Base-by-base conservation (phyloP, 1,140 invertebrate species). In the Drosophila bocki region DNA sequence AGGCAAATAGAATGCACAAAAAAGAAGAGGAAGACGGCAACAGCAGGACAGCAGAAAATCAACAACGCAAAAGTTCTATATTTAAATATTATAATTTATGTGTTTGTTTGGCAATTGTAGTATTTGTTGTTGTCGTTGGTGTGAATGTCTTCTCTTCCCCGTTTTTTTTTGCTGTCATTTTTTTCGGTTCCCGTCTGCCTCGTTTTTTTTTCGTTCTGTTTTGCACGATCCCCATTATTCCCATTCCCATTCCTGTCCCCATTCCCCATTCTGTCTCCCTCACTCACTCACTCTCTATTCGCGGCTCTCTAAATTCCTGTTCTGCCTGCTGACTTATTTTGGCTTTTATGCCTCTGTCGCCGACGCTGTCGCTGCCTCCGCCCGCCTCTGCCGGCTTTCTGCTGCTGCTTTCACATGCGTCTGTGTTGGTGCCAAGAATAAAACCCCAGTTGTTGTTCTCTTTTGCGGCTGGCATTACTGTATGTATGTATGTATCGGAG, bases 51-150 rank as follows among this genome's bases (percentile, higher is more conserved):
- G 51, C 53, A 32, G 19, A 44, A 56, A 71, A 54, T 42, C 84
- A 80, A 88, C 84, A 88, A 84, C 85, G 86, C 81, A 88, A 88
- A 88, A 90, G 84, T 90, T 88, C 84, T 88, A 88, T 90, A 88
- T 88, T 88, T 88, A 88, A 87, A 87, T 87, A 87, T 88, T 88
- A 87, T 88, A 87, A 87, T 87, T 87, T 87, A 87, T 87, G 85
- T 88, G 80, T 84, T 87, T 87, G 84, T 87, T 87, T 87, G 85
- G 84, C 75, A 83, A 87, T 82, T 79, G 78, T 79, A 75, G 58
- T 75, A 58, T 71, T 59, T 71, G 65, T 72, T 75, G 71, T 75
- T 71, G 65, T 61, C 60, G 62, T 75, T 67, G 71, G 60, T 62
- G 45, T 78, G 56, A 60, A 50, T 69, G 57, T 69, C 45, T 77